These are phyloP conservation scores for Semotilus atromaculatus DNA, from an alignment of 2,797 vertebrate genomes.

Conservation along the genomic window DNA sequence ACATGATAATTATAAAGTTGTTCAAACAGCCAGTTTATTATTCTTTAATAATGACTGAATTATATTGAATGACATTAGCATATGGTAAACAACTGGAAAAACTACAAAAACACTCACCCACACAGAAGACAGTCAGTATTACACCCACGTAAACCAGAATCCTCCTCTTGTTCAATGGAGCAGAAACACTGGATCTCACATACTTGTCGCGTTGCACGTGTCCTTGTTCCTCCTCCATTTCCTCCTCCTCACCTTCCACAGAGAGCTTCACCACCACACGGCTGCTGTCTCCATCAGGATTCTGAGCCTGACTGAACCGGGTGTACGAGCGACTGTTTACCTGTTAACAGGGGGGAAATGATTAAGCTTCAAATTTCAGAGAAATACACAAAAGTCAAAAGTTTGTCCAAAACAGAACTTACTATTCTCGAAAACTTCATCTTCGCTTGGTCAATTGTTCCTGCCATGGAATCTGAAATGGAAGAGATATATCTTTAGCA, in stretches of 20 bases:
- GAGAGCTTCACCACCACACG: constrained; percentile 89
- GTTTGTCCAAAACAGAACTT: constrained; percentile 48
- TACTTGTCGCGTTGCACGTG: constrained; percentile 50
- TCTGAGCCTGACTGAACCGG: constrained; percentile 85
- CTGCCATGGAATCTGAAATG: constrained; percentile 55
- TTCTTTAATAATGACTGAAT: neutral
- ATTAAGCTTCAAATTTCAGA: neutral
- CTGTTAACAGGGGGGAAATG: constrained; percentile 65
- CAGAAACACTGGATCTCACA: constrained; percentile 27
- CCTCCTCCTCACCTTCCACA: constrained; percentile 78
- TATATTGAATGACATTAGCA: neutral
- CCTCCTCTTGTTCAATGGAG: constrained; percentile 48
- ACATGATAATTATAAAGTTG: too few species aligned
- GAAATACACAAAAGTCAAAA: neutral
- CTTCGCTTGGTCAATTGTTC: constrained; percentile 79
- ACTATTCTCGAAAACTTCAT: constrained; percentile 81
- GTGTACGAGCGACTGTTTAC: constrained; percentile 83
- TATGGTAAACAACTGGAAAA: neutral
- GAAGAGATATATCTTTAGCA: neutral
- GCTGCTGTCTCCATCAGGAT: constrained; percentile 78
- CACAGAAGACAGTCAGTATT: constrained; percentile 34
- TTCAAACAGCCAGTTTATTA: too few species aligned
- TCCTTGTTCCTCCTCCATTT: constrained; percentile 65
- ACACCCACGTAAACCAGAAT: constrained; percentile 66
- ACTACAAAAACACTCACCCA: constrained; percentile 13